Conservation (phyloP, 2,888 invertebrate genomes). For the Eilema caniola region DNA sequence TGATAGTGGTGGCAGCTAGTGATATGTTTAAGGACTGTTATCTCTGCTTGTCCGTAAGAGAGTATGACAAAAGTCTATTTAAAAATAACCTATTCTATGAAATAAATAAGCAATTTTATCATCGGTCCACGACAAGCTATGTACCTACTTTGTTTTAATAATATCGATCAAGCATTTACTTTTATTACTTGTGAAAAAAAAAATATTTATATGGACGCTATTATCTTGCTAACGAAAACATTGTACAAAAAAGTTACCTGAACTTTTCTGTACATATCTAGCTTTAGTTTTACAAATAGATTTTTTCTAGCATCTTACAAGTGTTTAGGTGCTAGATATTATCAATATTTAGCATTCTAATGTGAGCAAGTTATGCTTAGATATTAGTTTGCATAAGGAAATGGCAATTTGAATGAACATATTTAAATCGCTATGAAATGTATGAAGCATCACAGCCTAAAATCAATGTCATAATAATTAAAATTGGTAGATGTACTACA, state of each 20-base stretch:
- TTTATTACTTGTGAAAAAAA: constrained; percentile 42
- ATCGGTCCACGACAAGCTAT: neutral
- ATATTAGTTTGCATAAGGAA: constrained; percentile 22
- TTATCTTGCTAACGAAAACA: constrained; percentile 37
- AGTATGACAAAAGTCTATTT: too few species aligned
- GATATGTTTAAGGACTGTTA: neutral
- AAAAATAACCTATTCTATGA: too few species aligned
- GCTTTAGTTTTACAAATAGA: constrained; percentile 53
- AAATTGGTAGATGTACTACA: constrained; percentile 28
- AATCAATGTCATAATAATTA: constrained; percentile 5
- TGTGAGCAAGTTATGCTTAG: constrained; percentile 34
- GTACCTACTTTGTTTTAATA: constrained; percentile 42
- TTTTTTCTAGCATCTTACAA: constrained; percentile 58
- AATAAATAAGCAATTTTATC: constrained; percentile 7
- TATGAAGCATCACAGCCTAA: constrained; percentile 23
- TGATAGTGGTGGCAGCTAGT: neutral
- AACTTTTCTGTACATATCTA: constrained; percentile 67
- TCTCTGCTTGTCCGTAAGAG: too few species aligned
- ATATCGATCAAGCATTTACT: constrained; percentile 20
- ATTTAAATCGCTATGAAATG: constrained; percentile 30
- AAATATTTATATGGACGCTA: too few species aligned
- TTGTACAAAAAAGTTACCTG: constrained; percentile 83
- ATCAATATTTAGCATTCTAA: constrained; percentile 39
- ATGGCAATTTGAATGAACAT: constrained; percentile 22
- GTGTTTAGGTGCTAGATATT: constrained; percentile 67